Base-by-base conservation (phyloP, 2,888 invertebrate genomes). In the Strigamia maritima region DNA sequence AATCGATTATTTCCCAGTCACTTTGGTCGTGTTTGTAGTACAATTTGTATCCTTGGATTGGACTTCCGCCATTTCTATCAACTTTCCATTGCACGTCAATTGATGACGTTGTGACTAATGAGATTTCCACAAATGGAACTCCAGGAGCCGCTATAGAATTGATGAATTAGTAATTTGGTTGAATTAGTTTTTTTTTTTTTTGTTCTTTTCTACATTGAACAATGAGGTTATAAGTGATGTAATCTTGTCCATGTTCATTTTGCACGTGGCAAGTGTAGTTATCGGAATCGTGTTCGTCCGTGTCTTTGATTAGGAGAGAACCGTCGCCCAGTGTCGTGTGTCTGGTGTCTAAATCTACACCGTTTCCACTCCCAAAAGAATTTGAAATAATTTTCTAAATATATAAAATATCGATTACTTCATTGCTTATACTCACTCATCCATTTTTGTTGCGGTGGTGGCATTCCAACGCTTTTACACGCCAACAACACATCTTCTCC, bases 211-310 rank as follows among this genome's bases (percentile, higher is more conserved):
- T 84, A 92, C 93, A 93, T 83, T 94, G 92, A 0, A 97, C 94
- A 82, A 94, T 91, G 78, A 97, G 89, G 80, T 93, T 92, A 86
- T 96, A 95, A 0, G 94, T 94, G 77, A 97, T 94, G n/a, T 94
- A 93, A 84, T 97, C 97, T 83, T 94, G 93, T 77, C 97, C 97
- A 86, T 94, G 94, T 28, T 92, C 91, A 87, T 97, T 97, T 85
- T 95, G 94, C 19, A 95, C 96, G 83, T 92, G 92, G 87, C 97
- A 97, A 0, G 95, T 93, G 86, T 97, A 97, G 86, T 97, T 96
- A 79, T 95, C 97, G 79, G 95, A 94, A 87, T 97, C 97, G 81
- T 92, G 92, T 35, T 95, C 90, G 76, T 93, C 92, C 0, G 95
- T 94, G 82, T 94, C 93, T 80, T 93, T 93, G 81, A 97, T 94